Evolutionary conservation across 2,888 invertebrate species (phyloP).

Genomic region (Coenonympha glycerion): DNA sequence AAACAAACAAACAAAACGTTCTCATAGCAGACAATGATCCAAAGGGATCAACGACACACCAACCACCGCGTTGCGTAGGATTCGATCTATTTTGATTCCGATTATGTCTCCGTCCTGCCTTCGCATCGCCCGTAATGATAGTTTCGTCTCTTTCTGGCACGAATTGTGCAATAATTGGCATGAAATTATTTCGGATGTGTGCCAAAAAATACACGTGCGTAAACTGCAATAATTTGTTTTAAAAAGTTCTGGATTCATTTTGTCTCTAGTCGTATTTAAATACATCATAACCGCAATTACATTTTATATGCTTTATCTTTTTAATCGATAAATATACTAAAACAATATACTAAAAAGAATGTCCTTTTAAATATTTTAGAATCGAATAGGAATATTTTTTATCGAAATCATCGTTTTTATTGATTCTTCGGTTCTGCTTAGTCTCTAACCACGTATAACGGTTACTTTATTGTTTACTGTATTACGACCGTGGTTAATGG

Average conservation of each 20-base stretch:
- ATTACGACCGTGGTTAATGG: background rate
- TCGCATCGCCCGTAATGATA: constrained; percentile 27
- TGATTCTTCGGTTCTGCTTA: background rate
- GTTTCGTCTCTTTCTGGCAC: constrained; percentile 34
- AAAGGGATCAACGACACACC: constrained; percentile 67
- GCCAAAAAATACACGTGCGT: constrained; percentile 65
- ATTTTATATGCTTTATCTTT: too few species aligned
- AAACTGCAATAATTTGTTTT: constrained; percentile 1
- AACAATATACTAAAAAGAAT: too few species aligned
- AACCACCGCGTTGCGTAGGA: constrained; percentile 59
- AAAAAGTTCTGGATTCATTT: too few species aligned
- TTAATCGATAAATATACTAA: too few species aligned
- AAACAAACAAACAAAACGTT: constrained; percentile 53
- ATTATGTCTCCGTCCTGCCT: constrained; percentile 44
- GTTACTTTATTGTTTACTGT: background rate
- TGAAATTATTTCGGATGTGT: constrained; percentile 40
- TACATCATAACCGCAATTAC: too few species aligned
- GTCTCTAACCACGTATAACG: too few species aligned
- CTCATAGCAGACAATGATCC: constrained; percentile 43
- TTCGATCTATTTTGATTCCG: constrained; percentile 63
- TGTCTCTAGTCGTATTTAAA: too few species aligned
- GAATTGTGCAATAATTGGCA: constrained; percentile 71
- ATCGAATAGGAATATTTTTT: too few species aligned
- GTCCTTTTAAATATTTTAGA: too few species aligned
- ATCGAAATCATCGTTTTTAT: background rate